A percentile compares a stretch with the other conserved stretches of the same genome.
Evolutionary conservation across 2,888 invertebrate species (phyloP).

Genomic region (Leptinotarsa haldemani): DNA sequence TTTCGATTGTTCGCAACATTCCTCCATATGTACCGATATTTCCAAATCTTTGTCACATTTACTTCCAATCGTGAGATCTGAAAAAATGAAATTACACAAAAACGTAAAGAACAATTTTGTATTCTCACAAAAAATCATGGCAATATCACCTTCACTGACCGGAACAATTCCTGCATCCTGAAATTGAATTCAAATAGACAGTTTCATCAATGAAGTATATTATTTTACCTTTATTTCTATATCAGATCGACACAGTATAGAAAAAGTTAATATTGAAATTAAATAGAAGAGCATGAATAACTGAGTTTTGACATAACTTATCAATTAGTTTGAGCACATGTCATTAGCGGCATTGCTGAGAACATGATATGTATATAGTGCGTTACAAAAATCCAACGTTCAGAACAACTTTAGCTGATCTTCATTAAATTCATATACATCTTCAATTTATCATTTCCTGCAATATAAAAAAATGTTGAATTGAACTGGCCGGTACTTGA

Average conservation of each 20-base stretch:
- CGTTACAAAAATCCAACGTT: too few species aligned
- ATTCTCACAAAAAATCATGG: constrained; percentile 42
- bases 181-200: constrained; percentile 12
- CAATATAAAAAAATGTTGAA: too few species aligned
- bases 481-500: too few species aligned
- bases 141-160: constrained; percentile 41
- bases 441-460: too few species aligned
- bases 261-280: constrained; percentile 17
- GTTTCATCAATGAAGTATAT: background rate
- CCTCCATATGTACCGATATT: constrained; percentile 57
- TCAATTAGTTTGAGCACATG: background rate
- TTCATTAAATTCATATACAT: too few species aligned
- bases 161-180: constrained; percentile 39
- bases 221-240: constrained; percentile 33
- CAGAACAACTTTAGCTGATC: too few species aligned
- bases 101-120: background rate
- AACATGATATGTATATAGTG: too few species aligned
- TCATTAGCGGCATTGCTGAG: too few species aligned
- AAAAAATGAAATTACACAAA: background rate
- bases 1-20: constrained; percentile 58
- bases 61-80: constrained; percentile 35
- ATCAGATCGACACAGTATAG: constrained; percentile 23
- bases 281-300: constrained; percentile 29
- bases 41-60: constrained; percentile 44
- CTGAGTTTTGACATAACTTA: constrained; percentile 26